phyloP scores from a whole-genome alignment of 2,113 vertebrate species.

The Garra rufa region DNA sequence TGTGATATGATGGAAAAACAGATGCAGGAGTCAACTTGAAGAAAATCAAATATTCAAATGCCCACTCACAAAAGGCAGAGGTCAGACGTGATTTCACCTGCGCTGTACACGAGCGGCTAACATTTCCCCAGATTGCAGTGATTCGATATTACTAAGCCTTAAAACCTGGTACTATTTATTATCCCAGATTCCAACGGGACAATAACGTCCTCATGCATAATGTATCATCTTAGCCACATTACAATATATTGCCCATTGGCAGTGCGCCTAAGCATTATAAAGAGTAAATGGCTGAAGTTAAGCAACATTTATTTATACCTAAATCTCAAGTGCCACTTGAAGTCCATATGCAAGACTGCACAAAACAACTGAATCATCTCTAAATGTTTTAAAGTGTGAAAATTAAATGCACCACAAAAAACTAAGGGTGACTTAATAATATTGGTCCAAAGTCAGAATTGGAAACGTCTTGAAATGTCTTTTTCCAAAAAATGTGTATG shows the following conservation, averaged over 20 bases:
- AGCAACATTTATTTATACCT: slow-evolving; percentile 30
- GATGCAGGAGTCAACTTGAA: slow-evolving; percentile 1
- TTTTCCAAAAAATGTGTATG: too few species aligned
- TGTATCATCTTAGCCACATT: slow-evolving; percentile 54
- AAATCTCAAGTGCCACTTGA: slow-evolving; percentile 14
- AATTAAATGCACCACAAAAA: background rate
- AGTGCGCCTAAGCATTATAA: slow-evolving; percentile 30
- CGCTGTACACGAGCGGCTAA: slow-evolving; percentile 16
- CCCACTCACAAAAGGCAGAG: slow-evolving; percentile 21
- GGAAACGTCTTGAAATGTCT: too few species aligned
- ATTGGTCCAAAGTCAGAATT: too few species aligned
- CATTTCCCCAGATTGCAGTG: slow-evolving; percentile 37
- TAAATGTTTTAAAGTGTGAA: background rate
- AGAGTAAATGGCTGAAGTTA: slow-evolving; percentile 12
- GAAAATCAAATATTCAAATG: slow-evolving; percentile 45
- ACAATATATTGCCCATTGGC: slow-evolving; percentile 41
- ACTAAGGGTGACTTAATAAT: background rate
- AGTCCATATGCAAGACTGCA: background rate
- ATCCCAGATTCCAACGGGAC: slow-evolving; percentile 49
- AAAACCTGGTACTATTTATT: slow-evolving; percentile 59
- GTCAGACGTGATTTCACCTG: slow-evolving; percentile 1
- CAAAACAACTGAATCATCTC: background rate
- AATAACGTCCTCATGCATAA: slow-evolving; percentile 58
- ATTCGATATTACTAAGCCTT: slow-evolving; percentile 53
- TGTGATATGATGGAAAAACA: slow-evolving; percentile 16